phyloP scores from a whole-genome alignment of 2,888 invertebrate species.

The Sinodicranocentrus sp. region DNA sequence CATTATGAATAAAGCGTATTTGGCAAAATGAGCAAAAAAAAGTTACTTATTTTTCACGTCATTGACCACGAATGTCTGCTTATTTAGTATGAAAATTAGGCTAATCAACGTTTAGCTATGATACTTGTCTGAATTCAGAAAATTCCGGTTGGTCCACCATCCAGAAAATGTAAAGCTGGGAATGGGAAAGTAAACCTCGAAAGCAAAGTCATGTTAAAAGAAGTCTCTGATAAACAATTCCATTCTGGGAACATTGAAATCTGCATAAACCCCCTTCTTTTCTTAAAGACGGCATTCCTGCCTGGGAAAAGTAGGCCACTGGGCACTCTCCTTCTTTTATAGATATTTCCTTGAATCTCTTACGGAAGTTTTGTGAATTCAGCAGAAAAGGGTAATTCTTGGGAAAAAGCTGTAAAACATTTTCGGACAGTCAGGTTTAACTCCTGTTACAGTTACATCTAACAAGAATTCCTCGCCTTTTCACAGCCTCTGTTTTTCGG shows the following conservation, averaged over 20 bases:
- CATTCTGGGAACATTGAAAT: too few relatives aligned
- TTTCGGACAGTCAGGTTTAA: not conserved
- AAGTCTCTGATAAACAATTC: too few relatives aligned
- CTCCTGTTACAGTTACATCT: not conserved
- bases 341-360: constrained; percentile 33
- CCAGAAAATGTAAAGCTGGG: too few relatives aligned
- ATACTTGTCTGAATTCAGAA: not conserved
- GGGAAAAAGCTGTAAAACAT: constrained; percentile 7
- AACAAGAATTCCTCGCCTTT: too few relatives aligned
- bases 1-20: not conserved
- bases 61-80: too few relatives aligned
- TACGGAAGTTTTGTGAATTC: constrained; percentile 37
- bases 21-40: too few relatives aligned
- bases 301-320: constrained; percentile 50
- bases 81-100: too few relatives aligned
- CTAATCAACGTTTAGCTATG: not conserved
- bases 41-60: too few relatives aligned
- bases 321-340: constrained; percentile 14
- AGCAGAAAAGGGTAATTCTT: constrained; percentile 8
- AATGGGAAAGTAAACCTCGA: too few relatives aligned
- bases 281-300: constrained; percentile 3
- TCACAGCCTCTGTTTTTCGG: too few relatives aligned
- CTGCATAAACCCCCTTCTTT: not conserved
- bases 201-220: too few relatives aligned
- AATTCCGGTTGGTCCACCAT: too few relatives aligned